phyloP scores from a whole-genome alignment of 2,888 invertebrate genomes.

The Chymomyza amoena region DNA sequence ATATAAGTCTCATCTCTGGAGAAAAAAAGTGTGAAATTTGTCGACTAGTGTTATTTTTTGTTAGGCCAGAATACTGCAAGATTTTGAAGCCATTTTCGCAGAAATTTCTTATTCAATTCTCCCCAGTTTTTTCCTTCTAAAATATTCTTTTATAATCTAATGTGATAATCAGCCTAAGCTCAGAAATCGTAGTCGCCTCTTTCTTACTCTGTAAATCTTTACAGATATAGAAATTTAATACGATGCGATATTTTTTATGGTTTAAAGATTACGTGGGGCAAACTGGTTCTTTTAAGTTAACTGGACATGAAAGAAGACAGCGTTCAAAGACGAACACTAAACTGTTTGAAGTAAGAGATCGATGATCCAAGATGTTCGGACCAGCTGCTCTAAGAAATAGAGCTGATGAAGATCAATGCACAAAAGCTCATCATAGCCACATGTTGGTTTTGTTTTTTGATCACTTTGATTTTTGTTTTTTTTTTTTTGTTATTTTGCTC shows the following conservation, averaged over 20 bases:
- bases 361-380: not conserved
- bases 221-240: constrained; percentile 40
- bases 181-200: not conserved
- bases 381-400: not conserved
- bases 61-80: too few relatives aligned
- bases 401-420: not conserved
- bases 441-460: constrained; percentile 28
- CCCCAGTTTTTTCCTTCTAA: too few relatives aligned
- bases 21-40: too few relatives aligned
- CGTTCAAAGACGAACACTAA: not conserved
- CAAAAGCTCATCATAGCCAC: constrained; percentile 50
- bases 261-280: constrained; percentile 31
- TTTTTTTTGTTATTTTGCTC: constrained; percentile 32
- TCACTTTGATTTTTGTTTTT: constrained; percentile 14
- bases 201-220: not conserved
- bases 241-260: not conserved
- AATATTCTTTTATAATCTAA: too few relatives aligned
- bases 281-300: constrained; percentile 51
- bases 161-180: too few relatives aligned
- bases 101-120: too few relatives aligned
- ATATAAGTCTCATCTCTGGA: too few relatives aligned
- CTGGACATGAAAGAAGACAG: constrained; percentile 53
- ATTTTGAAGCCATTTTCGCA: too few relatives aligned
- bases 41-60: too few relatives aligned
- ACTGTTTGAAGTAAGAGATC: not conserved